phyloP scores from a whole-genome alignment of 2,888 invertebrate genomes.

The Autographa gamma region DNA sequence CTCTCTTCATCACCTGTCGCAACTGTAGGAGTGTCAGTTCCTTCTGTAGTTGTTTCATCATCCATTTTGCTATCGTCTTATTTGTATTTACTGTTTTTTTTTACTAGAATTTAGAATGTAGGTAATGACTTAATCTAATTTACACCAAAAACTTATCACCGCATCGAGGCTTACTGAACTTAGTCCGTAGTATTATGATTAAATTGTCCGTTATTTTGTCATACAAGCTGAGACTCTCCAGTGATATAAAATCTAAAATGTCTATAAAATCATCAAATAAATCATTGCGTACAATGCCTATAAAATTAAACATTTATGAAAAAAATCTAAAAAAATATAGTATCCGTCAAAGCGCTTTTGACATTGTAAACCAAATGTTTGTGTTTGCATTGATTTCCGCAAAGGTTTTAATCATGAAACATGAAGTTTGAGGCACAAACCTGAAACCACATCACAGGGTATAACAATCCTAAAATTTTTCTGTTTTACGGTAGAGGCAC shows the following conservation, averaged over 20 bases:
- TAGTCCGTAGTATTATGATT: constrained; percentile 70
- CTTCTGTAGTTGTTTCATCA: constrained; percentile 46
- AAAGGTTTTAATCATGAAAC: neutral
- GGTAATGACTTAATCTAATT: constrained; percentile 46
- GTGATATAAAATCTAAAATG: constrained; percentile 74
- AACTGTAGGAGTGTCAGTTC: constrained; percentile 45
- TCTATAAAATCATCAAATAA: constrained; percentile 73
- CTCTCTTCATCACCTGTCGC: constrained; percentile 42
- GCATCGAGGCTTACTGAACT: constrained; percentile 74
- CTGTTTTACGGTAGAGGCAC: too few relatives aligned
- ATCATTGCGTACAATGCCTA: constrained; percentile 70
- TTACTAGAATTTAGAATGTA: constrained; percentile 54
- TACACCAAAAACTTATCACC: constrained; percentile 77
- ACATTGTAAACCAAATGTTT: constrained; percentile 17
- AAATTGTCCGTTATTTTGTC: constrained; percentile 80
- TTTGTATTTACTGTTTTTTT: constrained; percentile 3
- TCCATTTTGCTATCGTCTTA: constrained; percentile 53
- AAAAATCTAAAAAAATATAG: constrained; percentile 51
- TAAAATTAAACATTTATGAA: constrained; percentile 76
- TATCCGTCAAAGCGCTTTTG: constrained; percentile 25
- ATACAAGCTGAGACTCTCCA: constrained; percentile 74
- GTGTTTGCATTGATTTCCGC: neutral
- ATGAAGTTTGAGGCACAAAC: neutral
- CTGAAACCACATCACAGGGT: neutral
- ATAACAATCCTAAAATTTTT: too few relatives aligned